Base-by-base conservation (phyloP, 1,140 invertebrate genomes). In the Hydropsyche tenuis region DNA sequence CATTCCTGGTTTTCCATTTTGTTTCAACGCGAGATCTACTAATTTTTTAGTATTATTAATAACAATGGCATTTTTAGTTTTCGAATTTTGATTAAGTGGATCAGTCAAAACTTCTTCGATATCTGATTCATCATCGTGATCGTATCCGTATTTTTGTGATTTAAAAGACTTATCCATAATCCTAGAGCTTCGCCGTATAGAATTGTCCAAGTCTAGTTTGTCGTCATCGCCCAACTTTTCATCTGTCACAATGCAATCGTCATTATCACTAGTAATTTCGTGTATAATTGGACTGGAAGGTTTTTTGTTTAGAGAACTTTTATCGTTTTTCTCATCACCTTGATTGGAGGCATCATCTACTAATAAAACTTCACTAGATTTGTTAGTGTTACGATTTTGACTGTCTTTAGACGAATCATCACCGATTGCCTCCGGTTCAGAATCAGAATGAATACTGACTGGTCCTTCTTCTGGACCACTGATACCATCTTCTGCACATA, bases 1-100 rank as follows among this genome's bases (percentile, higher is more conserved):
- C 16, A 18, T 80, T 56, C 74, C 75, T 12, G 79, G 73, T 72
- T 80, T 82, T 7, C 79, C 77, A 79, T 84, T 86, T 65, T 81
- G 81, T 73, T 83, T 81, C 11, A 86, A 82, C 6, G 90, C 90
- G 74, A 93, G 91, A 81, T 91, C 90, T 11, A 91, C 90, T 63
- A 92, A 82, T 46, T 89, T 85, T 81, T 92, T 92, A 0, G 91
- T 91, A 78, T 92, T 90, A 78, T 89, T 92, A 0, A 91, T 89
- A 27, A 92, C 88, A 69, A 92, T 91, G 1, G 91, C 88, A 75
- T 81, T 85, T 63, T 79, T 75, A 66, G 71, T 85, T 81, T 78
- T 81, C 80, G 0, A 82, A 71, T 27, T 79, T 82, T 78, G 85
- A 81, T 80, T 87, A 79, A 92, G 78, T n/a, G 91, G 91, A 72